A percentile compares a stretch with the other conserved stretches of the same genome.
Conservation (phyloP, 2,113 vertebrate genomes). For the Euleptes europaea region DNA sequence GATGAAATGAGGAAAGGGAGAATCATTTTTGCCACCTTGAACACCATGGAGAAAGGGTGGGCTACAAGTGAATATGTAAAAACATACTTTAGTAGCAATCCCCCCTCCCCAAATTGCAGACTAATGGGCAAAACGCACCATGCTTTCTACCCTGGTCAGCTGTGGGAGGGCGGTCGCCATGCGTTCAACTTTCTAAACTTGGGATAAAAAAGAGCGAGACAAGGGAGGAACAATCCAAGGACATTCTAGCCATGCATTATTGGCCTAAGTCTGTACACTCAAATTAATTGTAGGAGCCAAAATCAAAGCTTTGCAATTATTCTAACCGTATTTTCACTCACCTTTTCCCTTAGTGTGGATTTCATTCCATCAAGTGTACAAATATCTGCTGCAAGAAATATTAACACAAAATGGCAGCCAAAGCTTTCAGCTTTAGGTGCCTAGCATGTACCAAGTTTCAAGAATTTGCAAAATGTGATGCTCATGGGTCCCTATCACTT, state of each 20-base stretch:
- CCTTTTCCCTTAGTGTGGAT: background rate
- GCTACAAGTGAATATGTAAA: too few species aligned
- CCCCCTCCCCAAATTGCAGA: background rate
- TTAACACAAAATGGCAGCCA: background rate
- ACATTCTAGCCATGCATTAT: too few species aligned
- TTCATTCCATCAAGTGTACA: background rate
- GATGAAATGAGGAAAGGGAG: too few species aligned
- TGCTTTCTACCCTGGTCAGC: too few species aligned
- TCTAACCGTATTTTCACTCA: background rate
- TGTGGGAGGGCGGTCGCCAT: too few species aligned
- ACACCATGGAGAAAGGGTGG: too few species aligned
- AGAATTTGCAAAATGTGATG: background rate
- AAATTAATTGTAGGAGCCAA: background rate
- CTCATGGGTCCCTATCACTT: background rate
- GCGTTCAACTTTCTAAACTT: too few species aligned
- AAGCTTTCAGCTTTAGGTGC: background rate
- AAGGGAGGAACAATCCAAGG: too few species aligned
- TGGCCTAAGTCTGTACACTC: background rate
- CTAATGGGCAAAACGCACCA: too few species aligned
- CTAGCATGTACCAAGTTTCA: background rate
- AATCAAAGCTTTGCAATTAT: background rate
- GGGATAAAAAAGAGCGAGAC: too few species aligned
- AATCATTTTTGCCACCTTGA: too few species aligned
- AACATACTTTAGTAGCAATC: too few species aligned
- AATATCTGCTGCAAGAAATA: background rate